Conservation (phyloP, 2,888 invertebrate species). For the Pterostichus niger region DNA sequence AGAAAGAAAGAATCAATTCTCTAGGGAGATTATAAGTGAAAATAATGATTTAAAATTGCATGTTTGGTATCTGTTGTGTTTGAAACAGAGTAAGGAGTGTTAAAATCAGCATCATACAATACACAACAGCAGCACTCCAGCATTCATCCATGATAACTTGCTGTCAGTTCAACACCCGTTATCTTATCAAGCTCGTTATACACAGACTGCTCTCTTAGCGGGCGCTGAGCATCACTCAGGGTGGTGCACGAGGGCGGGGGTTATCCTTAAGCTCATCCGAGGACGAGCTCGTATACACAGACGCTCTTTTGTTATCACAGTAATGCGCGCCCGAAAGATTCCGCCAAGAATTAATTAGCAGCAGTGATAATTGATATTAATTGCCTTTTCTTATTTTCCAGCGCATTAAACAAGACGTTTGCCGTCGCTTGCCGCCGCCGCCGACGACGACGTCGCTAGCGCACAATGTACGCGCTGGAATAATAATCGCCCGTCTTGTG, state of each 20-base stretch:
- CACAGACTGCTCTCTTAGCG: slow-evolving; percentile 31
- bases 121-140: slow-evolving; percentile 44
- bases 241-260: background rate
- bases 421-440: slow-evolving; percentile 63
- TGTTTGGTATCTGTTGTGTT: background rate
- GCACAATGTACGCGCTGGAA: slow-evolving; percentile 64
- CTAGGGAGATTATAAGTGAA: no score
- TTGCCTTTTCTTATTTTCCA: slow-evolving; percentile 74
- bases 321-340: slow-evolving; percentile 69
- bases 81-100: background rate
- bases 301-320: slow-evolving; percentile 70
- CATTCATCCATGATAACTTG: slow-evolving; percentile 56
- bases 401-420: slow-evolving; percentile 71
- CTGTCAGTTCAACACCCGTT: slow-evolving; percentile 64
- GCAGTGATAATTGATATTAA: slow-evolving; percentile 75
- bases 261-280: slow-evolving; percentile 64
- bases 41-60: no score
- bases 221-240: no score
- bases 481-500: slow-evolving; percentile 60
- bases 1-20: no score
- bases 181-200: slow-evolving; percentile 61
- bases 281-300: slow-evolving; percentile 63
- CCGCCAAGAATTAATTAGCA: slow-evolving; percentile 72
- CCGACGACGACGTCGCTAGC: background rate
- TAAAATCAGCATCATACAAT: slow-evolving; percentile 30